These are phyloP conservation scores for Chauna torquata DNA, from an alignment of 2,113 vertebrate genomes.

Conservation along the genomic window DNA sequence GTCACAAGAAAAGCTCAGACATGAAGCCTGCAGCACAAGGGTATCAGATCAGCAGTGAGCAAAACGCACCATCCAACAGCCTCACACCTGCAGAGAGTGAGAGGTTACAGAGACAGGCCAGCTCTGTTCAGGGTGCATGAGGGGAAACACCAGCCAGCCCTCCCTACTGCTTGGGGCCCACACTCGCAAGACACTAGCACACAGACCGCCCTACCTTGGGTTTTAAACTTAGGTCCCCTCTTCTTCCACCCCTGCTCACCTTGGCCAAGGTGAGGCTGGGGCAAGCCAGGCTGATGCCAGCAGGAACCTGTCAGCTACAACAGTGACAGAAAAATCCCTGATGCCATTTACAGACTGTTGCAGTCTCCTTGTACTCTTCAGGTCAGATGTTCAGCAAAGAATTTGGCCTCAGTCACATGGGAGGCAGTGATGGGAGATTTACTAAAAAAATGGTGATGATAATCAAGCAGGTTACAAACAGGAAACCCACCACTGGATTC, in stretches of 20 bases:
- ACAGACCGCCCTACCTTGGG: not conserved
- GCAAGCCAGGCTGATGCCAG: not conserved
- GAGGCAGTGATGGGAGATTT: not conserved
- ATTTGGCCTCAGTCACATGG: not conserved
- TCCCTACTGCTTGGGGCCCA: accelerated
- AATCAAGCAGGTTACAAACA: not conserved
- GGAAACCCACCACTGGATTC: not conserved
- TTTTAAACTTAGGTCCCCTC: not conserved
- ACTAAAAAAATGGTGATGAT: not conserved
- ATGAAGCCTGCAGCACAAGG: not conserved
- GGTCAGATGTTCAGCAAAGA: not conserved
- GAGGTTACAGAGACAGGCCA: not conserved
- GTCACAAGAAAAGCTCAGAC: not conserved
- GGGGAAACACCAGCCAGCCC: not conserved
- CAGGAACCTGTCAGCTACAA: not conserved
- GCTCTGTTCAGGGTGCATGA: not conserved
- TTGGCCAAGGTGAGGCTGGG: no score
- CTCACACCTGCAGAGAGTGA: not conserved
- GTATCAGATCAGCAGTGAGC: not conserved
- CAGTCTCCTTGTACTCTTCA: not conserved
- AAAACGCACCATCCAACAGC: not conserved
- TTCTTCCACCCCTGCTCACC: not conserved
- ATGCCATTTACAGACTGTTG: not conserved
- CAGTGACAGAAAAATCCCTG: not conserved
- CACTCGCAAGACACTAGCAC: not conserved